phyloP scores from a whole-genome alignment of 1,140 invertebrate species.

The Centruroides vittatus region DNA sequence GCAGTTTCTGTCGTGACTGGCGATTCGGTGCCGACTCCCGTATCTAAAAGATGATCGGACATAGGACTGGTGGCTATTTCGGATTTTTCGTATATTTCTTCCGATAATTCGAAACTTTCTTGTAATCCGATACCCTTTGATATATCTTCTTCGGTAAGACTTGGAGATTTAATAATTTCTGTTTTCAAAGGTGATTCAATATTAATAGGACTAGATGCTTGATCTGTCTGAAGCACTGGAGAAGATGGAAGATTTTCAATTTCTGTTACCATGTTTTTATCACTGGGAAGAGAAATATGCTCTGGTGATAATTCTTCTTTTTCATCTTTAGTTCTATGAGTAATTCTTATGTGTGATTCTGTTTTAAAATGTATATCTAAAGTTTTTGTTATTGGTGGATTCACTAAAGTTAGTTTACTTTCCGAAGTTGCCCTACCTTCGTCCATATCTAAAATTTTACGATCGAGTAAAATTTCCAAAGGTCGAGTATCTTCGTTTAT shows the following conservation, averaged over 20 bases:
- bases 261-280: too few species aligned
- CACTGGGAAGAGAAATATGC: too few species aligned
- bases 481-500: neutral
- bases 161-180: too few species aligned
- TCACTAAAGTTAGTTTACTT: conserved; percentile 34
- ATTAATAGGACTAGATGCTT: too few species aligned
- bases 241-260: too few species aligned
- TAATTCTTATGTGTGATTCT: conserved; percentile 36
- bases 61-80: conserved; percentile 34
- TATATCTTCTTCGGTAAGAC: too few species aligned
- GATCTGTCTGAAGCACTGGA: too few species aligned
- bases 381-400: conserved; percentile 27
- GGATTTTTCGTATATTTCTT: conserved; percentile 17
- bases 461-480: conserved; percentile 29
- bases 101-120: too few species aligned
- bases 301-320: too few species aligned
- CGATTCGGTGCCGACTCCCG: conserved; percentile 29
- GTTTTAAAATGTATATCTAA: conserved; percentile 36
- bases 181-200: too few species aligned
- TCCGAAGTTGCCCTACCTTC: conserved; percentile 35
- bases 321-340: conserved; percentile 17
- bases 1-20: conserved; percentile 38
- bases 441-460: conserved; percentile 34
- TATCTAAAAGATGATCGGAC: conserved; percentile 27
- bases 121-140: too few species aligned